Conservation (phyloP, 2,797 vertebrate species). For the Enteromius trimaculatus region DNA sequence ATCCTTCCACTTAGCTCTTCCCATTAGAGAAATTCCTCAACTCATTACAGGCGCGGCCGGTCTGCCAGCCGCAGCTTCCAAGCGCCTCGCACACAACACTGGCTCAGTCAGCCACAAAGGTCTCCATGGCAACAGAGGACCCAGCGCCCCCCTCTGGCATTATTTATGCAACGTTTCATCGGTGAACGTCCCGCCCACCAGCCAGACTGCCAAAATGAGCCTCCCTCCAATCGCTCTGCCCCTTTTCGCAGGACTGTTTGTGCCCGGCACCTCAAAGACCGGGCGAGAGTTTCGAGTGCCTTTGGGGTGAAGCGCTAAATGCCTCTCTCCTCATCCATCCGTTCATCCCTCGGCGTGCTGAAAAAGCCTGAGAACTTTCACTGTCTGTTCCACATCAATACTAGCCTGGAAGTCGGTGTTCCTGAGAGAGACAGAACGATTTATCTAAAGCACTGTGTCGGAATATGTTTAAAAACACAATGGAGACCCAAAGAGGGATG, state of each 20-base stretch:
- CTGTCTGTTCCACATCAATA: conserved; percentile 48
- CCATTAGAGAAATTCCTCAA: conserved; percentile 61
- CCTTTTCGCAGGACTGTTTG: conserved; percentile 44
- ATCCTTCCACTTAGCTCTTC: conserved; percentile 41
- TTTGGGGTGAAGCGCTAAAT: conserved; percentile 46
- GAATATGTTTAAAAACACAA: conserved; percentile 41
- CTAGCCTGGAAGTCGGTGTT: conserved; percentile 9
- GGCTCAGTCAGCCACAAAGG: conserved; percentile 83
- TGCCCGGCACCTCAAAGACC: conserved; percentile 27
- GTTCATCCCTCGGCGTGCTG: conserved; percentile 24
- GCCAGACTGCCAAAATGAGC: conserved; percentile 61
- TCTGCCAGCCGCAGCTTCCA: conserved; percentile 68
- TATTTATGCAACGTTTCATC: conserved; percentile 78
- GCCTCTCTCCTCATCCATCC: conserved; percentile 35
- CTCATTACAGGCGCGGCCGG: conserved; percentile 61
- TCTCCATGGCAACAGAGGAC: conserved; percentile 82
- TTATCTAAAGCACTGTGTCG: conserved; percentile 25
- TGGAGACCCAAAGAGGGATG: conserved; percentile 17
- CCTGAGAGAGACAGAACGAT: conserved; percentile 19
- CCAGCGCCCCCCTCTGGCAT: conserved; percentile 66
- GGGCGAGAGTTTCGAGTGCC: conserved; percentile 29
- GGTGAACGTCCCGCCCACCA: conserved; percentile 68
- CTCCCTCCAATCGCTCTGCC: conserved; percentile 60
- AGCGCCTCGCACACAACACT: conserved; percentile 60
- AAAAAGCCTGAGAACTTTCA: conserved; percentile 41